Evolutionary conservation across 1,140 invertebrate species (phyloP), one percentile per base, ranked within the genome.

Genomic region (Drosophila sp.): DNA sequence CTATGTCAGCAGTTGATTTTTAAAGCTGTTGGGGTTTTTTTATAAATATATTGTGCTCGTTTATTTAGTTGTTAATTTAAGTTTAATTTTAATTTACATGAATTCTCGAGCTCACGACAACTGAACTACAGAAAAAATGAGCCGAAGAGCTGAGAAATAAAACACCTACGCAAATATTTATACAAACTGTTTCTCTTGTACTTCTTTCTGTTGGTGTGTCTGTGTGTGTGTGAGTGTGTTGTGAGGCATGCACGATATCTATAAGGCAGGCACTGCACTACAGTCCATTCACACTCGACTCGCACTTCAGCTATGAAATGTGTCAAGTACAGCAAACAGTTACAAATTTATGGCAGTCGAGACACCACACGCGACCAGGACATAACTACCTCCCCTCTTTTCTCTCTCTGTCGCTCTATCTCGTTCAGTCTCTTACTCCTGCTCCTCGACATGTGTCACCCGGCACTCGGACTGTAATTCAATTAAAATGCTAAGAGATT

Each of bases 271-370:
- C 27, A 32, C 6, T 46, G 32, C 48, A 63, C 32, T 38, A 7
- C 46, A 61, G 45, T 43, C 38, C 38, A 32, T 41, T 34, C 54
- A 38, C 48, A 59, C 54, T 40, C 63, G 27, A 53, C 50, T 54
- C 11, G 32, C 67, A 34, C 58, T 69, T 16, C 75, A 82, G 54
- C 82, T 67, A 66, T 76, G 75, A 86, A 78, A 86, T 86, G 78
- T 86, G 82, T 86, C 83, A 87, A 87, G 82, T 87, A 89, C 82
- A 89, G 82, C 83, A 89, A 87, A 87, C 78, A 87, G 83, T 79
- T 89, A 87, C 76, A 82, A 80, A 87, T 87, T 89, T 87, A 87
- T 87, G 83, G 74, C 82, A 81, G 77, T 38, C 32, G 38, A 34
- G 70, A 16, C 56, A 40, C 38, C 48, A 79, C 82, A 87, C 64